Evolutionary conservation across 2,888 invertebrate genomes (phyloP), one percentile per base, ranked within the genome.

Genomic region (Drosophila barbarae): DNA sequence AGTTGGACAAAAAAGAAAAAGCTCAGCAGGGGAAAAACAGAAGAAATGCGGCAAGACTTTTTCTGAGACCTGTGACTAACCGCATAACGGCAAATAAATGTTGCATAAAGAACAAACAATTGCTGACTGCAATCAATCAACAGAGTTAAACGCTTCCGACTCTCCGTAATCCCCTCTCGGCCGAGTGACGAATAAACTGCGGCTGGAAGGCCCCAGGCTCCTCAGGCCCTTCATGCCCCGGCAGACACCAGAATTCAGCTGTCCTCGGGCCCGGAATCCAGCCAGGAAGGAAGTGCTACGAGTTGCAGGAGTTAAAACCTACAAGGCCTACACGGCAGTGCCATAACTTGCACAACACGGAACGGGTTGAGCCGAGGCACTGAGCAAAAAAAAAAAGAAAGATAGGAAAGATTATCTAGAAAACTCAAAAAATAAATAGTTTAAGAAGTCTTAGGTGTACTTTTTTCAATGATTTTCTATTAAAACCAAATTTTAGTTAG

Each of bases 121-220:
- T 83, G 85, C 76, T 83, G 85, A 85, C 82, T 78, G 85, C 82
- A 85, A 82, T 85, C 82, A 85, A 82, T 85, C 82, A 85, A 76
- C 71, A 74, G 77, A 81, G 72, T 85, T 85, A 82, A 82, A 82
- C 79, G 85, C 59, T 82, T 85, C 81, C 78, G 76, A 73, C 72
- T 32, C 32, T 18, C 32, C 30, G 13, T 2, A 30, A 12, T 46
- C 18, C 46, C 32, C 8, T 21, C 46, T 13, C 9, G 46, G 4
- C 44, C 30, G 42, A 53, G 52, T 54, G 50, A 69, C 49, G 69
- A 60, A 69, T 57, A 50, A 56, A 51, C 67, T 65, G 60, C 44
- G 18, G n/a, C 12, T 23, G 21, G 30, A 13, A 35, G 28, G 46
- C 46, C 23, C 8, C 41, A 23, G 39, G 13, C 39, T 13, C 21